Evolutionary conservation across 1,140 invertebrate genomes (phyloP).

Genomic region (Teleogryllus occipitalis): DNA sequence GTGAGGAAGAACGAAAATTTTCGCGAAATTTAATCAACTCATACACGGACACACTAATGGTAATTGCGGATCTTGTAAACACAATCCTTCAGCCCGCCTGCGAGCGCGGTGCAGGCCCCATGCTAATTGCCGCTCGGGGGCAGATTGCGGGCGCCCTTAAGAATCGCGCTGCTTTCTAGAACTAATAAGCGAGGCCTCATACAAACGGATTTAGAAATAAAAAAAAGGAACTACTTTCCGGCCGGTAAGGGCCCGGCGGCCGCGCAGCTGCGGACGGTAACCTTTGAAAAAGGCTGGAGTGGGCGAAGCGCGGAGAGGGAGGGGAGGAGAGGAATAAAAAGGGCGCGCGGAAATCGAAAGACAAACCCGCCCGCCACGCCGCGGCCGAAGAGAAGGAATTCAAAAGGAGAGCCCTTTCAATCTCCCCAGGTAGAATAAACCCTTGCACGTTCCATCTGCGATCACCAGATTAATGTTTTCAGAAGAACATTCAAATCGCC

Average conservation of each 20-base stretch:
- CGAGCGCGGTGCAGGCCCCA: background rate
- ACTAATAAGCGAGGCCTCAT: background rate
- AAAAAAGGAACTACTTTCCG: background rate
- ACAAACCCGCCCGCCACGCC: no score
- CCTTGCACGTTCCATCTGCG: background rate
- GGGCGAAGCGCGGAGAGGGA: background rate
- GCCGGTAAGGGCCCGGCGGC: background rate
- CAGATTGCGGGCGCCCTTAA: background rate
- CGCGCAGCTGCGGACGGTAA: background rate
- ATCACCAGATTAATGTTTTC: background rate
- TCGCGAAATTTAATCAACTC: background rate
- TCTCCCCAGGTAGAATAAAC: background rate
- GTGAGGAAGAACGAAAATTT: background rate
- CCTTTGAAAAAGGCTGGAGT: background rate
- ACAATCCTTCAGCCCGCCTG: background rate
- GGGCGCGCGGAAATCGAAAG: no score
- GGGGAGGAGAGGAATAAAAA: background rate
- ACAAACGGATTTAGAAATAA: background rate
- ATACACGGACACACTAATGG: background rate
- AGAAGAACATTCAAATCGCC: background rate
- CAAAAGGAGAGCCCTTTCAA: background rate
- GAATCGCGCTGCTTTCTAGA: background rate
- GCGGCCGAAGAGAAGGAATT: background rate
- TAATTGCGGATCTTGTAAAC: constrained; percentile 1
- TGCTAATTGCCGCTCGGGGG: background rate